Base-by-base conservation (phyloP, 2,797 vertebrate genomes). In the Potorous gilbertii region DNA sequence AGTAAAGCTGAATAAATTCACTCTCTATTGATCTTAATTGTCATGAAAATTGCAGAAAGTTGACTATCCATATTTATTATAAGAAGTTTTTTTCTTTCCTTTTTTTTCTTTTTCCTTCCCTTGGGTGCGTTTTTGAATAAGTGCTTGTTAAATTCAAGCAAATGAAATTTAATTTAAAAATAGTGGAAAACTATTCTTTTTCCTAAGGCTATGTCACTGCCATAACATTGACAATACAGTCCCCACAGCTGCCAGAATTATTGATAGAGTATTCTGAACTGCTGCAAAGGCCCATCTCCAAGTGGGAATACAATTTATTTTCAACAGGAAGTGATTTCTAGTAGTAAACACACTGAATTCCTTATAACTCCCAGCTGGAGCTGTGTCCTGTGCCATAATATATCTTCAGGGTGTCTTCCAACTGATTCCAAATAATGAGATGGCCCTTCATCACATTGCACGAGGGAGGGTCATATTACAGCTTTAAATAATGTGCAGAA, bases 241-340 rank as follows among this genome's bases (percentile, higher is more conserved):
- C n/a, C 90, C 56, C 40, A 34, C 89, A 91, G 89, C 57, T 94
- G 92, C 66, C 74, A 74, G 57, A 92, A 87, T 92, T 93, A 56
- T 96, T 96, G 94, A 90, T 87, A 94, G 91, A 95, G 94, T 92
- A 93, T 95, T 93, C 52, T 91, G 94, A 87, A 93, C 90, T 94
- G 95, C 95, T 92, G 90, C 93, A 93, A 95, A 96, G 93, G 93
- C 92, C 91, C 94, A 94, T 96, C 94, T 95, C 90, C 92, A 94
- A 56, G 91, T 94, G 57, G 92, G 95, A 95, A 96, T 92, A 94
- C 90, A 81, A 50, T 87, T 87, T 50, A 87, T 50, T 87, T 27
- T 87, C 40, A 93, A 90, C 95, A 96, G 93, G 93, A 95, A 94
- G 92, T 94, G 93, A 91, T 97, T 97, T 93, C 90, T 55, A 93